phyloP scores from a whole-genome alignment of 1,140 invertebrate genomes.

The Zeugodacus cucurbitae region DNA sequence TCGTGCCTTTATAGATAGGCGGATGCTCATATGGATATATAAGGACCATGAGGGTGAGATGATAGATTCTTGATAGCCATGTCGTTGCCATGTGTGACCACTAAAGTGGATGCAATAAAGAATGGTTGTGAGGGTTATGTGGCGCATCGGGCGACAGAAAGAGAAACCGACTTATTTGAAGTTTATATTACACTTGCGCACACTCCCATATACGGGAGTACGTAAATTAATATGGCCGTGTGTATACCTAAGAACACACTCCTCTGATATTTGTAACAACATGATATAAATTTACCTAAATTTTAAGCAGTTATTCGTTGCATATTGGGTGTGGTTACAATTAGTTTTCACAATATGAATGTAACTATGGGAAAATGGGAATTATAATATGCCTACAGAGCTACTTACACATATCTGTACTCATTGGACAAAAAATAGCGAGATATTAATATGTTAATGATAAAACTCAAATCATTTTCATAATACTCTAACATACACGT shows the following conservation, averaged over 20 bases:
- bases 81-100: slow-evolving; percentile 36
- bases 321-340: not conserved
- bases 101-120: not conserved
- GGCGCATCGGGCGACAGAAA: not conserved
- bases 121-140: slow-evolving; percentile 1
- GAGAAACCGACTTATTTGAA: slow-evolving; percentile 27
- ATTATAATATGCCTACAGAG: not conserved
- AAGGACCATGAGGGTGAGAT: slow-evolving; percentile 16
- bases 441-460: too few relatives aligned
- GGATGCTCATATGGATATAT: slow-evolving; percentile 6
- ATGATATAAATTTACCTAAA: not conserved
- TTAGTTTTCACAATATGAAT: not conserved
- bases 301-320: not conserved
- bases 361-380: not conserved
- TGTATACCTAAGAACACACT: not conserved
- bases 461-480: too few relatives aligned
- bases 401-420: not conserved
- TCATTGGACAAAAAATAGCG: too few relatives aligned
- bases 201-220: not conserved
- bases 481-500: too few relatives aligned
- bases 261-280: not conserved
- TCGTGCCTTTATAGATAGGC: not conserved
- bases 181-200: slow-evolving; percentile 9
- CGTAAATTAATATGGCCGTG: not conserved
- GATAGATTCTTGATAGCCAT: slow-evolving; percentile 35